These are phyloP conservation scores for Allenopithecus nigroviridis DNA, from an alignment of 2,797 vertebrate species.

Conservation along the genomic window DNA sequence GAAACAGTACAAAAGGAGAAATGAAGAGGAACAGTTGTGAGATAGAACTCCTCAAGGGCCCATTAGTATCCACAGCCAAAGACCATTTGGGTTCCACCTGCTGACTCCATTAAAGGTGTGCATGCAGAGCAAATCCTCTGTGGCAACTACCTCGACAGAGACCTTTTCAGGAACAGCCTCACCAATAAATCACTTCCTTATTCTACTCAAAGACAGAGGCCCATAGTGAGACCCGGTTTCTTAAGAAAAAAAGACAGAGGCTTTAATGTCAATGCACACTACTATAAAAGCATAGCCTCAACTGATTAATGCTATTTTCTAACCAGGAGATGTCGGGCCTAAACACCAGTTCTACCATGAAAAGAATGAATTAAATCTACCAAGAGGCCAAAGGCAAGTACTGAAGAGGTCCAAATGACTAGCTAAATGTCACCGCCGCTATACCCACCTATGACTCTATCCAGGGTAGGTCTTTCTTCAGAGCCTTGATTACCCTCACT, in stretches of 20 bases:
- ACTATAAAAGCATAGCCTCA: not conserved
- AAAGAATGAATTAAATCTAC: slow-evolving; percentile 20
- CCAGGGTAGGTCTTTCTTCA: not conserved
- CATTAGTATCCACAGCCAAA: not conserved
- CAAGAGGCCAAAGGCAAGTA: not conserved
- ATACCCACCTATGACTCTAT: not conserved
- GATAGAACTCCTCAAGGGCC: not conserved
- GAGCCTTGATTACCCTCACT: not conserved
- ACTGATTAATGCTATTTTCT: not conserved
- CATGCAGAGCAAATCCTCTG: not conserved
- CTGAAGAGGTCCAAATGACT: not conserved
- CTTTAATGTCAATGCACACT: not conserved
- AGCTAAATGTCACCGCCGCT: not conserved
- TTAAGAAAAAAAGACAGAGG: not conserved
- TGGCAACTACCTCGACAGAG: not conserved
- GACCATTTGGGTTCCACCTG: not conserved
- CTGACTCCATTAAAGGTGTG: not conserved
- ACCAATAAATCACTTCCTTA: not conserved
- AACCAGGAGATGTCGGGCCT: not conserved
- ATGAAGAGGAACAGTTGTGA: not conserved
- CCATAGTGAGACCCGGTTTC: not conserved
- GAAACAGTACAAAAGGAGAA: not conserved
- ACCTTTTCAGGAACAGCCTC: not conserved
- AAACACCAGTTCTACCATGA: not conserved
- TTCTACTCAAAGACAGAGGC: not conserved